phyloP scores from a whole-genome alignment of 2,888 invertebrate genomes.

The Cephonodes hylas region DNA sequence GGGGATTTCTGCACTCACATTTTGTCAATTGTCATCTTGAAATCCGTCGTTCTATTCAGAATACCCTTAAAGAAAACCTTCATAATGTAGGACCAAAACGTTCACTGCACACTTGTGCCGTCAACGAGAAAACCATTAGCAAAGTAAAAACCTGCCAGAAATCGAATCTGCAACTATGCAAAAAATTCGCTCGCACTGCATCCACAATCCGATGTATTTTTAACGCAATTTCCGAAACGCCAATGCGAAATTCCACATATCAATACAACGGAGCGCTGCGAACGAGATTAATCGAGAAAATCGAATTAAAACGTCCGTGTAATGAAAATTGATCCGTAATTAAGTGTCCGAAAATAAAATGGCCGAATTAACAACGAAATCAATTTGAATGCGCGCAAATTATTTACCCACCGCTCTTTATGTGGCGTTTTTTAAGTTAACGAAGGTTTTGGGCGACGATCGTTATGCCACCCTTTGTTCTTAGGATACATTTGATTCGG shows the following conservation, averaged over 20 bases:
- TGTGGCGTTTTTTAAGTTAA: not conserved
- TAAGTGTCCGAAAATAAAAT: conserved; percentile 4
- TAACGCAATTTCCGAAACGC: not conserved
- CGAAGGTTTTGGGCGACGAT: not conserved
- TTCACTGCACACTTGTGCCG: no score
- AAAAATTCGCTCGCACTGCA: no score
- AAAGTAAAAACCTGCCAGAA: no score
- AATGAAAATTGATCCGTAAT: conserved; percentile 8
- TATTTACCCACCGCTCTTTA: not conserved
- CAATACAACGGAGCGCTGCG: not conserved
- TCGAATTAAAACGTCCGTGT: conserved; percentile 2
- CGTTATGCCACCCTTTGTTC: not conserved
- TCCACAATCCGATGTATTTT: not conserved
- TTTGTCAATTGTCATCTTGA: no score
- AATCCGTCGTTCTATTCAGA: no score
- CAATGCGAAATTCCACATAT: not conserved
- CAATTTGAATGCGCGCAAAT: not conserved
- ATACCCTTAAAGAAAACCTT: no score
- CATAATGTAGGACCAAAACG: no score
- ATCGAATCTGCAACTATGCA: no score
- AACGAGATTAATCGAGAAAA: not conserved
- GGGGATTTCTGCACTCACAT: no score
- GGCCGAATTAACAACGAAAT: not conserved
- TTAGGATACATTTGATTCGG: not conserved
- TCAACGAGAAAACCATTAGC: no score